Base-by-base conservation (phyloP, 2,113 vertebrate species). In the Halichoeres trimaculatus region DNA sequence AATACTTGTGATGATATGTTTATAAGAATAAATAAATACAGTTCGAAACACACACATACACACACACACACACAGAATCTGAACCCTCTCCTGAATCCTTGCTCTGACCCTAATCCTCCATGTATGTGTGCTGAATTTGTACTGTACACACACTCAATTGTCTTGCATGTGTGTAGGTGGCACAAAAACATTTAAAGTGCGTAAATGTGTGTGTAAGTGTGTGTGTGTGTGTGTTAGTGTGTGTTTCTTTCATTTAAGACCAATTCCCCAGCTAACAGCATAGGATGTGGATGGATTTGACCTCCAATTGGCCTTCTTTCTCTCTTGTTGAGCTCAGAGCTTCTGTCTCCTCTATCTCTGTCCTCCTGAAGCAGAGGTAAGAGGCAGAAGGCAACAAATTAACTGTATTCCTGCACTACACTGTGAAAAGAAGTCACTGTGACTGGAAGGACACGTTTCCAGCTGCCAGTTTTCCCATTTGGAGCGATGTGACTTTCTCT, bases 191-290 rank as follows among this genome's bases (percentile, higher is more conserved):
- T 47, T 55, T 40, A 40, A 38, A 24, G 59, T 54, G 57, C 48
- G 41, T 43, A 59, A 20, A 20, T 22, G 12, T 51, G 52, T 64
- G 55, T 30, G 54, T n/a, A n/a, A n/a, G 12, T 36, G 51, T 30
- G 13, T 17, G 30, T 30, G 30, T 30, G 30, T 30, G 30, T 30
- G 30, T 30, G 30, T 30, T 30, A 6, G 3, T 30, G 30, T 30
- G 30, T 30, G 30, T 38, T 47, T 56, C 62, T 69, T 81, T 81
- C 59, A 85, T 80, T 85, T 75, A 72, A 55, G 70, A 63, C 71
- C 78, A 80, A 78, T 81, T 78, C 70, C 70, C 45, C 47, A 12
- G 41, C 50, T 58, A 80, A 86, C 76, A 66, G 75, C 13, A 47
- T 51, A 35, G 55, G 57, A 79, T 43, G 54, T 34, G 75, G 58